These are phyloP conservation scores for Hydroisotoma schaefferi DNA, from an alignment of 2,888 invertebrate genomes.

Conservation along the genomic window DNA sequence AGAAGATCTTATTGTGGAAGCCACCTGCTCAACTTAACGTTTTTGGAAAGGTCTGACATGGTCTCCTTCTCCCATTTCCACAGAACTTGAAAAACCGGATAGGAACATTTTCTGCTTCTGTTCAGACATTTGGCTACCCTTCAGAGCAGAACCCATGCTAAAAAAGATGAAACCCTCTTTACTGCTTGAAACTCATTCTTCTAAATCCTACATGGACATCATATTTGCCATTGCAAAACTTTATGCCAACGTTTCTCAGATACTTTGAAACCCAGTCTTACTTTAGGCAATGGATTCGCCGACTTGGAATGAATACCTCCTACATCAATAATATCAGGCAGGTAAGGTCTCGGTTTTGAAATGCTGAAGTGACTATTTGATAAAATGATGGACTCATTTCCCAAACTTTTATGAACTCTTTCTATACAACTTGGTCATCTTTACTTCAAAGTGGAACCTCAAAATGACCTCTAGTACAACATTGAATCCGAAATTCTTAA, in stretches of 20 bases:
- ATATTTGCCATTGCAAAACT: too few relatives aligned
- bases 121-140: slow-evolving; percentile 58
- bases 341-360: slow-evolving; percentile 40
- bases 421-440: slow-evolving; percentile 21
- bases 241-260: too few relatives aligned
- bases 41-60: slow-evolving; percentile 27
- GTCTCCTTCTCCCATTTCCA: slow-evolving; percentile 33
- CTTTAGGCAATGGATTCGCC: slow-evolving; percentile 41
- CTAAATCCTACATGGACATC: slow-evolving; percentile 52
- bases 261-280: too few relatives aligned
- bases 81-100: slow-evolving; percentile 54
- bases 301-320: slow-evolving; percentile 50
- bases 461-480: slow-evolving; percentile 51
- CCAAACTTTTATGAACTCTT: slow-evolving; percentile 47
- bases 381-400: slow-evolving; percentile 39
- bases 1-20: slow-evolving; percentile 26
- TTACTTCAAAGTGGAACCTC: slow-evolving; percentile 50
- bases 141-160: slow-evolving; percentile 61
- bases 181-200: slow-evolving; percentile 53
- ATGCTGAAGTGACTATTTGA: slow-evolving; percentile 49
- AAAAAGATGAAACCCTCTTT: slow-evolving; percentile 59
- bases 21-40: slow-evolving; percentile 31
- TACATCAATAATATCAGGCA: slow-evolving; percentile 48
- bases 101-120: slow-evolving; percentile 56
- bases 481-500: slow-evolving; percentile 39